These are phyloP conservation scores for Phrynocephalus forsythii DNA, from an alignment of 2,797 vertebrate species.

Conservation along the genomic window DNA sequence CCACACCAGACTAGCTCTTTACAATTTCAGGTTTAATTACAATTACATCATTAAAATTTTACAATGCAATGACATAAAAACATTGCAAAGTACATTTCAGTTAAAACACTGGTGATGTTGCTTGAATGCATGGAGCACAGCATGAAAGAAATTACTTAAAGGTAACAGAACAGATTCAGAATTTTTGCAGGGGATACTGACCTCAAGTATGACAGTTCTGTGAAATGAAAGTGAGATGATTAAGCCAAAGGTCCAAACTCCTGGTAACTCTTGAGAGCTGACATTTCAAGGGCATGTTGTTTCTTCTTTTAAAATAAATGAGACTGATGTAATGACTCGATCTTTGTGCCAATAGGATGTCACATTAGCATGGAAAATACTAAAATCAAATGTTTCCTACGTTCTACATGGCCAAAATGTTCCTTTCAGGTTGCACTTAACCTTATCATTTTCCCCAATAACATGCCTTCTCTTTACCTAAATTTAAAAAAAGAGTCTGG, in stretches of 20 bases:
- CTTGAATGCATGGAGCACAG: neutral
- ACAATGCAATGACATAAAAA: no score
- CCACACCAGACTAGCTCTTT: no score
- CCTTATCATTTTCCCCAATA: conserved; percentile 42
- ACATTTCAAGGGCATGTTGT: conserved; percentile 55
- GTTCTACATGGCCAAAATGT: conserved; percentile 51
- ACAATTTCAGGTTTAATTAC: no score
- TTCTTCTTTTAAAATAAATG: conserved; percentile 57
- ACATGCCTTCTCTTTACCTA: conserved; percentile 38
- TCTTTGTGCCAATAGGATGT: conserved; percentile 54
- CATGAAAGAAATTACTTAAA: neutral
- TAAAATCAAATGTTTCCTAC: conserved; percentile 66
- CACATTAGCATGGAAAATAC: conserved; percentile 59
- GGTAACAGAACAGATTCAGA: neutral
- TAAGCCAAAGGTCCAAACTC: conserved; percentile 54
- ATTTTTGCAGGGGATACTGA: conserved; percentile 20
- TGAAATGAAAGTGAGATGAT: conserved; percentile 51
- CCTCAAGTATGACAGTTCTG: neutral
- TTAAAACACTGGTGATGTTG: no score
- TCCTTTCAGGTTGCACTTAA: conserved; percentile 58
- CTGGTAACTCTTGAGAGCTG: conserved; percentile 42
- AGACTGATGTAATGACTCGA: conserved; percentile 49
- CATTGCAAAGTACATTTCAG: no score
- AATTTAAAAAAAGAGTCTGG: conserved; percentile 40
- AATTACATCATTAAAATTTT: no score